A percentile compares a stretch with the other conserved stretches of the same genome.
phyloP scores from a whole-genome alignment of 1,140 invertebrate genomes.

The Megalopta genalis region DNA sequence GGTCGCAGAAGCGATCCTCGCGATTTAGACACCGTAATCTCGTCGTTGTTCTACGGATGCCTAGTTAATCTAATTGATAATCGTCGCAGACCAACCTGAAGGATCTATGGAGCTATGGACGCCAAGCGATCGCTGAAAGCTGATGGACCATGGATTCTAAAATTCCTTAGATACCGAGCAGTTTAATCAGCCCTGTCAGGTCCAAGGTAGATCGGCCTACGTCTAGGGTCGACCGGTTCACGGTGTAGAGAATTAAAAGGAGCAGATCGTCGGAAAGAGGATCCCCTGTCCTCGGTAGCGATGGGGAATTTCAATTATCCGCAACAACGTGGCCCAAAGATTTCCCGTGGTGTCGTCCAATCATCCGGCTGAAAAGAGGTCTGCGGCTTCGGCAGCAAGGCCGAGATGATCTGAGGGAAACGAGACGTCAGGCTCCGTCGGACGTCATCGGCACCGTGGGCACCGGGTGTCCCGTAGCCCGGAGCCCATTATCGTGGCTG shows the following conservation, averaged over 20 bases:
- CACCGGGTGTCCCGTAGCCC: not conserved
- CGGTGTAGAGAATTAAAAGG: not conserved
- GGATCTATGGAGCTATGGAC: too few species aligned
- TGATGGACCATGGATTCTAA: too few species aligned
- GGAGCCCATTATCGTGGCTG: constrained; percentile 11
- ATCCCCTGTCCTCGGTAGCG: not conserved
- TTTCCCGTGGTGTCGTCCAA: constrained; percentile 1
- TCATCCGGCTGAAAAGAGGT: constrained; percentile 2
- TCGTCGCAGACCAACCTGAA: too few species aligned
- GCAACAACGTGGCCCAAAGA: not conserved
- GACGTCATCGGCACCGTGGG: constrained; percentile 15
- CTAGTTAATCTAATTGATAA: too few species aligned
- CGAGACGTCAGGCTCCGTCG: constrained; percentile 4
- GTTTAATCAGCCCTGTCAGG: too few species aligned
- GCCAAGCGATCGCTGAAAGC: too few species aligned
- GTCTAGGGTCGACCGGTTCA: too few species aligned
- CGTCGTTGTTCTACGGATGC: too few species aligned
- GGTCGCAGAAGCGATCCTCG: too few species aligned
- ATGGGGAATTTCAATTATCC: constrained; percentile 2
- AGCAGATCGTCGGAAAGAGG: not conserved
- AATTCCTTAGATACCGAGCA: too few species aligned
- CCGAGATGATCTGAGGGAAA: constrained; percentile 4
- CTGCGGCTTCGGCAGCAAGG: not conserved
- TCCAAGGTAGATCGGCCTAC: too few species aligned
- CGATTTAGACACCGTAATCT: too few species aligned